Conservation (phyloP, 2,113 vertebrate species). For the Gallinago paraguaiae region DNA sequence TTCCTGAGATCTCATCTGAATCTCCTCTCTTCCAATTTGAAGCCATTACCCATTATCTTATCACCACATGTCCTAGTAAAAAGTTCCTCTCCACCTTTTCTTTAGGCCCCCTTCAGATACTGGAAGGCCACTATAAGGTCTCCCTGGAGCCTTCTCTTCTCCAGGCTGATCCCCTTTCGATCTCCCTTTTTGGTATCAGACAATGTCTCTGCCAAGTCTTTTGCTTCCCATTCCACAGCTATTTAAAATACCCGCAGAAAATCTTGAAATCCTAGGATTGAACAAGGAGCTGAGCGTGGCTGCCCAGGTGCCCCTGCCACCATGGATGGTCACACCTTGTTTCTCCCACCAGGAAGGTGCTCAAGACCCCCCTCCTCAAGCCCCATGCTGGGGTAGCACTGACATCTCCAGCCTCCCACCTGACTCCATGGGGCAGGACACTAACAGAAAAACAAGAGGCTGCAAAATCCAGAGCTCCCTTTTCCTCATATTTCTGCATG, state of each 20-base stretch:
- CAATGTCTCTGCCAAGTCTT: background rate
- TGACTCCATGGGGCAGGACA: background rate
- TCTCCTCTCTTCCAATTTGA: background rate
- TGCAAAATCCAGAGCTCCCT: background rate
- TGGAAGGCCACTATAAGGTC: background rate
- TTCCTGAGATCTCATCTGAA: background rate
- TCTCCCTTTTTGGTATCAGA: background rate
- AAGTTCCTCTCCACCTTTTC: background rate
- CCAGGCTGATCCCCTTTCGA: background rate
- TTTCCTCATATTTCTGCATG: background rate
- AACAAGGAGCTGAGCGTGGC: background rate
- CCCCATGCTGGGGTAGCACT: background rate
- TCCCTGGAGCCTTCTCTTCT: background rate
- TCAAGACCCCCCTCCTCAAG: background rate
- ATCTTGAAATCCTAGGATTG: background rate
- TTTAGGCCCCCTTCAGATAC: background rate
- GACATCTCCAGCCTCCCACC: background rate
- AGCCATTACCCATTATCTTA: background rate
- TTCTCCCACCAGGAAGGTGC: background rate
- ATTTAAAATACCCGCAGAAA: background rate
- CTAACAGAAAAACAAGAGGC: background rate
- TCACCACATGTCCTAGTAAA: too few relatives aligned
- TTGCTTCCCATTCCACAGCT: background rate
- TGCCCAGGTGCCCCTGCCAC: fast-evolving
- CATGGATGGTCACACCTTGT: background rate